These are phyloP conservation scores for Troglohyphantes excavatus DNA, from an alignment of 2,888 invertebrate species.

Conservation along the genomic window DNA sequence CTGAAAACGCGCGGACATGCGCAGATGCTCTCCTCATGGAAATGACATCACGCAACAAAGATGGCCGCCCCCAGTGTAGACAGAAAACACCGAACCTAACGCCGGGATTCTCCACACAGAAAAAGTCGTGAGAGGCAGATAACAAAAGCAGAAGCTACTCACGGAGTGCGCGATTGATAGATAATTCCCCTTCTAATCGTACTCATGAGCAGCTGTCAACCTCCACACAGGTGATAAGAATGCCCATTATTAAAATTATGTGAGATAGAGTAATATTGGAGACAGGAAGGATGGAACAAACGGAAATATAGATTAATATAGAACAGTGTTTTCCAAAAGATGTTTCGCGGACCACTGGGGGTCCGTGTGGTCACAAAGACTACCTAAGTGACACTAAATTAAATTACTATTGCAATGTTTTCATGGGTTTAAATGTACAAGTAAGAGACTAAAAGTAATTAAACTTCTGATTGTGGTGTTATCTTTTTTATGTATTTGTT, in stretches of 20 bases:
- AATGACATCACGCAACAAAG: conserved; percentile 42
- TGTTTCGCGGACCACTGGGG: no score
- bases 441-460: no score
- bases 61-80: conserved; percentile 38
- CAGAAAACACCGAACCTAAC: no score
- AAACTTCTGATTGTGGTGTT: no score
- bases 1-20: conserved; percentile 37
- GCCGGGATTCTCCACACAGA: conserved; percentile 44
- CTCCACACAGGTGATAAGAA: conserved; percentile 68
- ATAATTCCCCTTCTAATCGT: conserved; percentile 40
- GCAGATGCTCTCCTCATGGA: conserved; percentile 8
- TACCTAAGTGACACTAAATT: no score
- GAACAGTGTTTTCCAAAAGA: no score
- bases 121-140: conserved; percentile 16
- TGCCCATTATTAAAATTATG: conserved; percentile 50
- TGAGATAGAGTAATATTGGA: neutral
- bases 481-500: no score
- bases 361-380: no score
- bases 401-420: no score
- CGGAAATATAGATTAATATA: neutral
- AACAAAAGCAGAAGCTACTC: conserved; percentile 21
- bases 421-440: no score
- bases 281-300: conserved; percentile 15
- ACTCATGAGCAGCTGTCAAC: conserved; percentile 63
- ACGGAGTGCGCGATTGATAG: neutral